Evolutionary conservation across 2,888 invertebrate genomes (phyloP), one percentile per base, ranked within the genome.

Genomic region (Crepidodera aurea): DNA sequence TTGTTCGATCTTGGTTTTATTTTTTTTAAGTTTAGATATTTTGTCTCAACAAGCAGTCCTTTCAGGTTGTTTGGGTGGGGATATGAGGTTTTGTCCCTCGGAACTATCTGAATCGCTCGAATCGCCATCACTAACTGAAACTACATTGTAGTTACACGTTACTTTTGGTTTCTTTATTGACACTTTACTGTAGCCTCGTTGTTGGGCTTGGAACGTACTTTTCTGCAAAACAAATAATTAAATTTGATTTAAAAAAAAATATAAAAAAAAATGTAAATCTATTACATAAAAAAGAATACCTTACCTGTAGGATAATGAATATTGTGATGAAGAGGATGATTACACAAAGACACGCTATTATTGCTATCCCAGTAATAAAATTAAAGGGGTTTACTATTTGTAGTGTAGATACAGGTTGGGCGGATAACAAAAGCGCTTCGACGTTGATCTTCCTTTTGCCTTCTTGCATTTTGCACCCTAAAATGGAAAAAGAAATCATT

Each of bases 291-390:
- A 46, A 12, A 46, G 6, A 22, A n/a, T 18, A 16, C 1, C 40
- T 74, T 79, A 92, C 92, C 89, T 92, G 92, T 73, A 91, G 79
- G 60, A 88, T 85, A 69, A 90, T 83, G 75, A 92, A 88, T 67
- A 91, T 87, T 16, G 88, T 85, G 13, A 89, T 84, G 78, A 91
- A 91, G 56, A 92, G 82, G 0, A 88, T 86, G 12, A 90, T 84
- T 65, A 90, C 88, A 65, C 88, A 86, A 58, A 90, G 84, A 76
- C 90, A 90, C 58, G 86, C 87, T 57, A 87, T 86, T 65, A 89
- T 83, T 42, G 88, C 88, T 73, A 89, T 81, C 44, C 88, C 88
- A 7, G 88, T 88, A 48, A 90, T 84, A 72, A 87, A 85, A 60
- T 87, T 86, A 69, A 90, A 84, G 10, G 88, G 80, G 69, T 80